Conservation (phyloP, 2,113 vertebrate species). For the Delphinus delphis region DNA sequence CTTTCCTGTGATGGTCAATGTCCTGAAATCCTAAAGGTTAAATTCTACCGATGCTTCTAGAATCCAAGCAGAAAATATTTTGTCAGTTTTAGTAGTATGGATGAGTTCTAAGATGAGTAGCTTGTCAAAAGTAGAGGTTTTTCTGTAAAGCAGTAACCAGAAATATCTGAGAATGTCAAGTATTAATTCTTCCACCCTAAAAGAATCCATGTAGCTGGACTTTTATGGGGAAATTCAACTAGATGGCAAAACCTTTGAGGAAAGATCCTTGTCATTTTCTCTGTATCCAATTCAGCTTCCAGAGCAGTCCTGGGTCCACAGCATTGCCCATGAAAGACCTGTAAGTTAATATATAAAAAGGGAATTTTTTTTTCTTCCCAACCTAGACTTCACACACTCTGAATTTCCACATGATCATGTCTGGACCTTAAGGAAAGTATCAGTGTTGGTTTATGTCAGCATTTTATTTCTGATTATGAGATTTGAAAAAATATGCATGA, state of each 20-base stretch:
- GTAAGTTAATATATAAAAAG: background rate
- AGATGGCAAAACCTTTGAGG: background rate
- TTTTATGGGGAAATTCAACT: background rate
- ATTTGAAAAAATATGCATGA: background rate
- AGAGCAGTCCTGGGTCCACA: background rate
- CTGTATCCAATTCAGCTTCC: background rate
- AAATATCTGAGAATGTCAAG: slow-evolving; percentile 49
- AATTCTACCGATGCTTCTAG: background rate
- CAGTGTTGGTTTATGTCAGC: background rate
- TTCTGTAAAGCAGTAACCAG: slow-evolving; percentile 27
- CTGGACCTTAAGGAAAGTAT: background rate
- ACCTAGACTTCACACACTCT: background rate
- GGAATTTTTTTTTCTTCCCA: background rate
- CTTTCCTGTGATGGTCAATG: slow-evolving; percentile 49
- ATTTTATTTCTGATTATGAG: background rate
- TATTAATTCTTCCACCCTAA: background rate
- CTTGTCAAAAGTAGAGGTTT: slow-evolving; percentile 53
- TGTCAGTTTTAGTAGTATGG: slow-evolving; percentile 60
- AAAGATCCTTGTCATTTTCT: background rate
- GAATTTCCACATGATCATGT: background rate
- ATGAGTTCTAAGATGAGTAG: slow-evolving; percentile 41
- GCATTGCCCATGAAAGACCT: background rate
- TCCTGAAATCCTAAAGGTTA: slow-evolving; percentile 46
- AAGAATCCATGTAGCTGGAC: background rate
- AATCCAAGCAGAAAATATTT: slow-evolving; percentile 53